Base-by-base conservation (phyloP, 2,888 invertebrate species). In the Apocheima hispidaria region DNA sequence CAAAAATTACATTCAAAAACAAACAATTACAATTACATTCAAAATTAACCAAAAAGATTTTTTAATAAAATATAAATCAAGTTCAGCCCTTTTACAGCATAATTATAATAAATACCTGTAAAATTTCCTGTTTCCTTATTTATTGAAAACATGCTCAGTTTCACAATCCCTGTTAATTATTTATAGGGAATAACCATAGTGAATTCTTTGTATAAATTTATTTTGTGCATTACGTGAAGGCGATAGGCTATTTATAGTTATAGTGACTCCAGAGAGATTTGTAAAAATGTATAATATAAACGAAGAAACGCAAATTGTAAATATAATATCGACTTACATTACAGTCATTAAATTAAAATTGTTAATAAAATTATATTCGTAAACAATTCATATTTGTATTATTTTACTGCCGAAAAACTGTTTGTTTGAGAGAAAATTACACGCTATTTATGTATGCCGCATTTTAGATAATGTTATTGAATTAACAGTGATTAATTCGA, bases 361-460 rank as follows among this genome's bases (percentile, higher is more conserved):
- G 92, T 92, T 92, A 92, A 92, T 92, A 92, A 92, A 92, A 92
- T 87, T 92, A 92, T 92, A 92, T 92, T 92, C 92, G 82, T 92
- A 92, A 92, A 89, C 91, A 90, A 81, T 63, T 55, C 46, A 54
- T 77, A 76, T 83, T 90, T 84, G 89, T 87, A 86, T 88, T 85
- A 79, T 81, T 78, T 70, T 44, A 43, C 10, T 5, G 16, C 4
- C 7, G 26, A 16, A 16, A 12, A 50, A 16, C n/a, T n/a, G n/a
- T n/a, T n/a, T n/a, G n/a, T n/a, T n/a, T n/a, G n/a, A n/a, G n/a
- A n/a, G n/a, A n/a, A n/a, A n/a, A n/a, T n/a, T n/a, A n/a, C n/a
- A n/a, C n/a, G n/a, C n/a, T n/a, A n/a, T n/a, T n/a, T n/a, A n/a
- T n/a, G n/a, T n/a, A n/a, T n/a, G n/a, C n/a, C n/a, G n/a, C n/a